A percentile compares a stretch with the other conserved stretches of the same genome.
Conservation (phyloP, 2,797 vertebrate genomes). For the Erpetoichthys calabaricus region DNA sequence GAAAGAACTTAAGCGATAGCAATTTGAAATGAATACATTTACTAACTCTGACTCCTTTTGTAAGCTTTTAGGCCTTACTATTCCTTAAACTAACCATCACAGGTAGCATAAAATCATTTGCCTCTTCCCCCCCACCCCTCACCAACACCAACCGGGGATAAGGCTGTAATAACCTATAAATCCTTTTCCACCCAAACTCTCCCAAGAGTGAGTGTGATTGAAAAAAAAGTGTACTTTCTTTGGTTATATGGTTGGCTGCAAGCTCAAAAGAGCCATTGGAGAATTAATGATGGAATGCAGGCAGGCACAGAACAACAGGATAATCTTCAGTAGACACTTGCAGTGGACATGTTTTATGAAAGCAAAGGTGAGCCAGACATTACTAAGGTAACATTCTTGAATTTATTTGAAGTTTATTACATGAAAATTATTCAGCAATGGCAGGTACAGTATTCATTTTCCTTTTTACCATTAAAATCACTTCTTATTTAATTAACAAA, state of each 20-base stretch:
- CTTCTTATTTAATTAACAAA: too few relatives aligned
- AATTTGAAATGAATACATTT: too few relatives aligned
- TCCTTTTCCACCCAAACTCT: constrained; percentile 1
- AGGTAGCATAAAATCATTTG: neutral
- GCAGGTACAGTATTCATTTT: too few relatives aligned
- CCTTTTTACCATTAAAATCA: too few relatives aligned
- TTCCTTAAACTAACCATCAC: too few relatives aligned
- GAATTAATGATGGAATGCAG: constrained; percentile 1
- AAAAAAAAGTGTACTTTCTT: neutral
- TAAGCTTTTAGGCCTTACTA: too few relatives aligned
- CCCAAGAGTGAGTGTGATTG: neutral
- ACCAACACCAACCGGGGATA: constrained; percentile 1
- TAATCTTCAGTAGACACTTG: constrained; percentile 1
- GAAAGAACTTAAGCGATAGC: too few relatives aligned
- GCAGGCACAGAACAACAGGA: neutral
- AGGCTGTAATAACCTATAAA: neutral
- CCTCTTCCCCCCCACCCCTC: neutral
- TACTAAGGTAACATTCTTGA: neutral
- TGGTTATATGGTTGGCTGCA: neutral
- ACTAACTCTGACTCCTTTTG: too few relatives aligned
- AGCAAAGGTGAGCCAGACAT: neutral
- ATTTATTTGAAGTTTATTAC: too few relatives aligned
- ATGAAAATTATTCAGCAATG: too few relatives aligned
- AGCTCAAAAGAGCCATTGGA: constrained; percentile 1
- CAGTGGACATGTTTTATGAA: neutral